These are phyloP conservation scores for Erannis defoliaria DNA, from an alignment of 2,888 invertebrate genomes.

Conservation along the genomic window DNA sequence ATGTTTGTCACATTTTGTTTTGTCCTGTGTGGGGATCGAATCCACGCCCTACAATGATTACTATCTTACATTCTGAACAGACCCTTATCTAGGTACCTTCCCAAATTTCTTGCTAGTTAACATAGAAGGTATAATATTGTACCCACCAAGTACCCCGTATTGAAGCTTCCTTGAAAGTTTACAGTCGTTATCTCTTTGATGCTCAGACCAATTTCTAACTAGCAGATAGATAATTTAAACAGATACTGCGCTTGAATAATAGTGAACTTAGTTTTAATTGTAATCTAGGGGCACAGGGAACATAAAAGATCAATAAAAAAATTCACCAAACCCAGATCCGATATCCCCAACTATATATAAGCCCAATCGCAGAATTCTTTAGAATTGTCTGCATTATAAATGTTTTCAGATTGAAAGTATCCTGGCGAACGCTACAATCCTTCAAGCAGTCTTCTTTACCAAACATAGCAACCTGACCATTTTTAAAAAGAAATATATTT, in stretches of 20 bases:
- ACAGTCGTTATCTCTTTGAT: conserved; percentile 25
- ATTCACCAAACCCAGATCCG: background rate
- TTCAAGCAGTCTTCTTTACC: background rate
- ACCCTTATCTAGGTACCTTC: background rate
- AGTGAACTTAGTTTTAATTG: conserved; percentile 3
- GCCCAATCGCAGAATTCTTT: too few species aligned
- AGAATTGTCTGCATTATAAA: too few species aligned
- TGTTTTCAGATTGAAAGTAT: too few species aligned
- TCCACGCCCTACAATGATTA: background rate
- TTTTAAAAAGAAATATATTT: conserved; percentile 18
- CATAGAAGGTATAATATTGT: background rate
- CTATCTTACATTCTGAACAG: background rate
- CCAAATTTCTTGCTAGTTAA: conserved; percentile 3
- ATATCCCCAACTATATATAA: too few species aligned
- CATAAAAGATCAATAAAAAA: background rate
- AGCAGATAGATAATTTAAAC: conserved; percentile 23
- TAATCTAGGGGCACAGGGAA: conserved; percentile 2
- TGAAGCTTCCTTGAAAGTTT: conserved; percentile 20
- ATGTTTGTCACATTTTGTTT: too few species aligned
- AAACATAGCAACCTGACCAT: background rate
- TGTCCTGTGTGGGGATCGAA: too few species aligned
- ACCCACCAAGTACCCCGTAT: conserved; percentile 17
- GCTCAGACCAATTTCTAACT: conserved; percentile 21
- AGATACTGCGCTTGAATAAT: conserved; percentile 15
- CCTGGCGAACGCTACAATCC: background rate